These are phyloP conservation scores for Halichoerus grypus DNA, from an alignment of 2,113 vertebrate species.

Conservation along the genomic window DNA sequence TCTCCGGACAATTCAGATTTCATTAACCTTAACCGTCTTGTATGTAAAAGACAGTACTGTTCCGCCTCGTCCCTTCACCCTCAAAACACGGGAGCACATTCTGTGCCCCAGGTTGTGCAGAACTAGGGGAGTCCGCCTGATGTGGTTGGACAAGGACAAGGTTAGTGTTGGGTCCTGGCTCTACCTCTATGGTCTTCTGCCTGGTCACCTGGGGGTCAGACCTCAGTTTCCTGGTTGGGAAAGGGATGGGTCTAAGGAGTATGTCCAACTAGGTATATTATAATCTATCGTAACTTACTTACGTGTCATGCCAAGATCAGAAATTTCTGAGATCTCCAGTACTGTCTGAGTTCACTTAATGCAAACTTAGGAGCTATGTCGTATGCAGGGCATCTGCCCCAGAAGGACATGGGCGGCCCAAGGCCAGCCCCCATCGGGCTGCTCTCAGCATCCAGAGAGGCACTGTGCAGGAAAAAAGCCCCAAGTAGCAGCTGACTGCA, in stretches of 20 bases:
- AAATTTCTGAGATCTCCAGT: background rate
- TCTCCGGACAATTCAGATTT: background rate
- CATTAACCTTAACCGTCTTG: background rate
- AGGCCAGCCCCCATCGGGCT: rapidly evolving
- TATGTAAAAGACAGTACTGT: background rate
- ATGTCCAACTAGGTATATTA: background rate
- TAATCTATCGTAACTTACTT: background rate
- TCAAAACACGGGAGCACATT: background rate
- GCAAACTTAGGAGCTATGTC: background rate
- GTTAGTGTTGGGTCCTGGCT: background rate
- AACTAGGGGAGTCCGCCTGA: background rate
- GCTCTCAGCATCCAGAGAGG: background rate
- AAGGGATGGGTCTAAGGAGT: background rate
- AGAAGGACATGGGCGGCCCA: background rate
- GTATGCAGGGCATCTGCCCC: background rate
- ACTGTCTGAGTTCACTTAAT: background rate
- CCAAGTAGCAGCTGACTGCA: background rate
- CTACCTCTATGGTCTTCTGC: background rate
- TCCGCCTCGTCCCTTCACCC: background rate
- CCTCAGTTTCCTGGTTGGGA: background rate
- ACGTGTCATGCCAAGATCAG: background rate
- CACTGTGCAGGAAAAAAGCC: background rate
- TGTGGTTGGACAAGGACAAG: background rate
- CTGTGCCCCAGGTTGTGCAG: background rate
- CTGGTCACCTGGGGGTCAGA: background rate